Conservation (phyloP, 2,888 invertebrate species). For the Ennomos fuscantarius region DNA sequence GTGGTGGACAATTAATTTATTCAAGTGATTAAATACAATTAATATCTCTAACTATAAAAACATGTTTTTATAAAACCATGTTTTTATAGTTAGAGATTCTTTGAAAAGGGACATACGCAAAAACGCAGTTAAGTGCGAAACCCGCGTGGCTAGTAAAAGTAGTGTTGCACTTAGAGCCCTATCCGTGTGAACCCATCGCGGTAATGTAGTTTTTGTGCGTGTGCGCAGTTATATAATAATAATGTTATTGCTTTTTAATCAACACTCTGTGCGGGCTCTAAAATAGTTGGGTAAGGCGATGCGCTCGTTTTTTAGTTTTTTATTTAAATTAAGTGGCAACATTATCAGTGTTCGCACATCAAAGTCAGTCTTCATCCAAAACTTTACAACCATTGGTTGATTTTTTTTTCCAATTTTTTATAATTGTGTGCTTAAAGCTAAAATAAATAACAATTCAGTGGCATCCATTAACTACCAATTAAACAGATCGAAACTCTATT, state of each 20-base stretch:
- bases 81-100: too few species aligned
- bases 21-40: too few species aligned
- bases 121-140: slow-evolving; percentile 10
- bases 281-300: slow-evolving; percentile 25
- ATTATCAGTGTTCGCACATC: slow-evolving; percentile 10
- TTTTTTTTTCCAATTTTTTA: too few species aligned
- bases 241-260: slow-evolving; percentile 77
- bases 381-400: too few species aligned
- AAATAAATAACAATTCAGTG: too few species aligned
- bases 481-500: too few species aligned
- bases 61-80: too few species aligned
- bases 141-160: slow-evolving; percentile 25
- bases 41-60: too few species aligned
- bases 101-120: slow-evolving; percentile 23
- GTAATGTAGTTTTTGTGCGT: slow-evolving; percentile 69
- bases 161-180: slow-evolving; percentile 1
- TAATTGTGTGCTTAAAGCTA: too few species aligned
- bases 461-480: too few species aligned
- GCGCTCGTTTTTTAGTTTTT: slow-evolving; percentile 1
- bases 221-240: slow-evolving; percentile 43
- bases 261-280: slow-evolving; percentile 66
- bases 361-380: too few species aligned
- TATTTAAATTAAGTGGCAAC: slow-evolving; percentile 5
- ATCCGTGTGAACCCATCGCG: slow-evolving; percentile 14
- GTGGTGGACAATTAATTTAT: too few species aligned